Evolutionary conservation across 2,113 vertebrate genomes (phyloP).

Genomic region (Carollia perspicillata): DNA sequence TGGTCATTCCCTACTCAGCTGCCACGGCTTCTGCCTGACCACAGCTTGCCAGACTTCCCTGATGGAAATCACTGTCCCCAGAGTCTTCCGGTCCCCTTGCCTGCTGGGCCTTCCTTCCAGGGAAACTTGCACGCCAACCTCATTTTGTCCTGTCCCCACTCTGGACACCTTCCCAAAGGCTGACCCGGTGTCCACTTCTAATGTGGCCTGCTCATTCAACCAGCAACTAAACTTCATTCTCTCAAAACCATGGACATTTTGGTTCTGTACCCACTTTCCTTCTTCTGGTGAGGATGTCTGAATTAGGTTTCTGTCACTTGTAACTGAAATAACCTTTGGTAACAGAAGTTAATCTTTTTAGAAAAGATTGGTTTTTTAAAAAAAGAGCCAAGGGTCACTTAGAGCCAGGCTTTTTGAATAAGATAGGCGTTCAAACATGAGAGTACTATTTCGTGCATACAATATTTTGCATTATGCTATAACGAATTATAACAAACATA

Average conservation of each 20-base stretch:
- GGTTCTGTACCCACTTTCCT: not conserved
- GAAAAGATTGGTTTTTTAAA: not conserved
- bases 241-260: not conserved
- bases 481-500: not conserved
- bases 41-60: not conserved
- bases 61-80: not conserved
- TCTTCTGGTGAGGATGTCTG: not conserved
- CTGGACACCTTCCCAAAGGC: not conserved
- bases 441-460: not conserved
- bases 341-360: not conserved
- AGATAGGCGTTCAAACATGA: not conserved
- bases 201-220: not conserved
- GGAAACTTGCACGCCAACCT: not conserved
- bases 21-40: not conserved
- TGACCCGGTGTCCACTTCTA: not conserved
- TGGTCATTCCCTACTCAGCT: not conserved
- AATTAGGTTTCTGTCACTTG: slow-evolving; percentile 28
- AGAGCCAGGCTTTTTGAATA: not conserved
- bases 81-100: not conserved
- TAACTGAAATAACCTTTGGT: not conserved
- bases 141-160: not conserved
- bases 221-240: not conserved
- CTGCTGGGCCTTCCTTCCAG: not conserved
- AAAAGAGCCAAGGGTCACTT: not conserved
- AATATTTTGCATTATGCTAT: not conserved